phyloP scores from a whole-genome alignment of 2,797 vertebrate genomes.

The Ceryle rudis region DNA sequence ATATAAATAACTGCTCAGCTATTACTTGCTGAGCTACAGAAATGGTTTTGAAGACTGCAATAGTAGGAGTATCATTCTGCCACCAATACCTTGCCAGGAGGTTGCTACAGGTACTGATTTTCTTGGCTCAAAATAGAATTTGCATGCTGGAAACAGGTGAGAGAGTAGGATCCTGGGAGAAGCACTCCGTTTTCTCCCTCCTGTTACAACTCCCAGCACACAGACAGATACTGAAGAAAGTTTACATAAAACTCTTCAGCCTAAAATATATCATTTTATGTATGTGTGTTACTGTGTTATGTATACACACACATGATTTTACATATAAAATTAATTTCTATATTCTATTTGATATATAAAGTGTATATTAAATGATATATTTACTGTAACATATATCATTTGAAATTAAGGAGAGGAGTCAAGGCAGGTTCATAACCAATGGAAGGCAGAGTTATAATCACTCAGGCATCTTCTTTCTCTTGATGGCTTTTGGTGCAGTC shows the following conservation, averaged over 20 bases:
- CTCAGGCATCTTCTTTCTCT: not conserved
- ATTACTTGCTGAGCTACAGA: not conserved
- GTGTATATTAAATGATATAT: not conserved
- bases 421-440: not conserved
- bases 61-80: not conserved
- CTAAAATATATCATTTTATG: not conserved
- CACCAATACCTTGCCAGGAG: not conserved
- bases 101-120: not conserved
- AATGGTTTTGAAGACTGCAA: not conserved
- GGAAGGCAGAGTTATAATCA: not conserved
- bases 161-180: not conserved
- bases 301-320: rapidly evolving
- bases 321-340: not conserved
- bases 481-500: not conserved
- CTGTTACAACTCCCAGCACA: not conserved
- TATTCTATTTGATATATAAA: not conserved
- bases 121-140: not conserved
- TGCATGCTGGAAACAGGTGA: not conserved
- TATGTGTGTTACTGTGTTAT: not conserved
- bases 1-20: not conserved
- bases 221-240: not conserved
- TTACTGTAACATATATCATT: not conserved
- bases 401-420: not conserved
- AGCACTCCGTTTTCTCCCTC: not conserved
- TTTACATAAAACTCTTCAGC: not conserved